These are phyloP conservation scores for Crossocerus cetratus DNA, from an alignment of 2,888 invertebrate species.

Conservation along the genomic window DNA sequence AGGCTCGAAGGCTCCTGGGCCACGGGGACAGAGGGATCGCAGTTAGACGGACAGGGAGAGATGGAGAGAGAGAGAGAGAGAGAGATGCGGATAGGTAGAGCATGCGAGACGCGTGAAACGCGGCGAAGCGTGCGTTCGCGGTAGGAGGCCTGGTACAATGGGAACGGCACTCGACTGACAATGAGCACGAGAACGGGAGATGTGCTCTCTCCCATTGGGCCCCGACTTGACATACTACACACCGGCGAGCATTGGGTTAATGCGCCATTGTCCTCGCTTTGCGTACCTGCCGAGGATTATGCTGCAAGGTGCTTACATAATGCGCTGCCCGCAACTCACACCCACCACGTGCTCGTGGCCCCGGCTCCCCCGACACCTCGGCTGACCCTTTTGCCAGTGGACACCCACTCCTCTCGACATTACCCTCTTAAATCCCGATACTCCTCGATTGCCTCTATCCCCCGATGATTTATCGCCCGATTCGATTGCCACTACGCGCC, in stretches of 20 bases:
- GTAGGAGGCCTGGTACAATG: constrained; percentile 48
- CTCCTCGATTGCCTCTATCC: too few relatives aligned
- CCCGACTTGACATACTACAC: constrained; percentile 49
- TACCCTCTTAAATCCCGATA: too few relatives aligned
- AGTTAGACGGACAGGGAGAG: too few relatives aligned
- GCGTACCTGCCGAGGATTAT: constrained; percentile 57
- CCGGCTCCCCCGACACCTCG: too few relatives aligned
- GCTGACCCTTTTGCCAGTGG: too few relatives aligned
- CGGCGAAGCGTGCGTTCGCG: constrained; percentile 53
- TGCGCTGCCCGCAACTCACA: constrained; percentile 7
- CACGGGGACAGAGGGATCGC: constrained; percentile 3
- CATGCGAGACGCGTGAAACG: constrained; percentile 35
- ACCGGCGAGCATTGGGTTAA: constrained; percentile 53
- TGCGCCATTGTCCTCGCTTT: constrained; percentile 59
- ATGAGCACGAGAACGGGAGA: constrained; percentile 55
- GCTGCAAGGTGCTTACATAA: constrained; percentile 48
- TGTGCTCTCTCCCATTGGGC: constrained; percentile 50
- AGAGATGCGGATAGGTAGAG: too few relatives aligned
- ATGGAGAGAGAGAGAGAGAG: too few relatives aligned
- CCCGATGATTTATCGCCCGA: too few relatives aligned
- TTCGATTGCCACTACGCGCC: too few relatives aligned
- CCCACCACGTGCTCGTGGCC: neutral
- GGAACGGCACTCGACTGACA: constrained; percentile 60
- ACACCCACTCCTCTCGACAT: too few relatives aligned
- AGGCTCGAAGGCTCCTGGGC: constrained; percentile 13